Evolutionary conservation across 2,888 invertebrate species (phyloP).

Genomic region (Choristoneura rosaceana): DNA sequence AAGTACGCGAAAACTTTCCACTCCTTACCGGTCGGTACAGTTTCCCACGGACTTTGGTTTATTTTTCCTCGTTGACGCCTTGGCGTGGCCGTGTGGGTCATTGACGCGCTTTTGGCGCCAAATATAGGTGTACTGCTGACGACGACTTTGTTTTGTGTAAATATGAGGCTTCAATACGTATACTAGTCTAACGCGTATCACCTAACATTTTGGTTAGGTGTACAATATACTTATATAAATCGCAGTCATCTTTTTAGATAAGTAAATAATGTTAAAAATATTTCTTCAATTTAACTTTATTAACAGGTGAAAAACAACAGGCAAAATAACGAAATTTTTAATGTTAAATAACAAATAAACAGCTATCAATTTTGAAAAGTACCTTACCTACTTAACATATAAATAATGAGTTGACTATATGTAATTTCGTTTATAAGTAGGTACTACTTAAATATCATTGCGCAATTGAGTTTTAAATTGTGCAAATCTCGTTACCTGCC

Average conservation of each 20-base stretch:
- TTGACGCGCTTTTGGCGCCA: slow-evolving; percentile 53
- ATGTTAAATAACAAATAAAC: too few species aligned
- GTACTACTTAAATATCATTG: not conserved
- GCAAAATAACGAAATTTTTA: too few species aligned
- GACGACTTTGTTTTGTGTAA: slow-evolving; percentile 38
- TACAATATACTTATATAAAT: not conserved
- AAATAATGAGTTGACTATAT: too few species aligned
- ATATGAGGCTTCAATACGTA: not conserved
- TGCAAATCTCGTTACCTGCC: slow-evolving; percentile 34
- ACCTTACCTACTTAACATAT: too few species aligned
- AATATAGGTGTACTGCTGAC: slow-evolving; percentile 40
- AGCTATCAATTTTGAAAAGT: not conserved
- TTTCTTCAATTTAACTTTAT: not conserved
- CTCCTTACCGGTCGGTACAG: slow-evolving; percentile 42
- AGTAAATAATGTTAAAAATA: slow-evolving; percentile 3
- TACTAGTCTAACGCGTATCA: too few species aligned
- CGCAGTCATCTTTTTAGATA: not conserved
- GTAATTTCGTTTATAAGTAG: not conserved
- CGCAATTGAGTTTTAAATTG: slow-evolving; percentile 23
- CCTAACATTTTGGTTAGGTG: not conserved
- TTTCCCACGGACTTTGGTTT: slow-evolving; percentile 41
- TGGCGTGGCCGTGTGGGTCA: slow-evolving; percentile 47
- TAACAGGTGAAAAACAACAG: not conserved
- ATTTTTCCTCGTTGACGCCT: slow-evolving; percentile 37
- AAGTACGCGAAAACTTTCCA: slow-evolving; percentile 20